A percentile compares a stretch with the other conserved stretches of the same genome.
phyloP scores from a whole-genome alignment of 2,113 vertebrate genomes.

The Trematocara unimaculatum region DNA sequence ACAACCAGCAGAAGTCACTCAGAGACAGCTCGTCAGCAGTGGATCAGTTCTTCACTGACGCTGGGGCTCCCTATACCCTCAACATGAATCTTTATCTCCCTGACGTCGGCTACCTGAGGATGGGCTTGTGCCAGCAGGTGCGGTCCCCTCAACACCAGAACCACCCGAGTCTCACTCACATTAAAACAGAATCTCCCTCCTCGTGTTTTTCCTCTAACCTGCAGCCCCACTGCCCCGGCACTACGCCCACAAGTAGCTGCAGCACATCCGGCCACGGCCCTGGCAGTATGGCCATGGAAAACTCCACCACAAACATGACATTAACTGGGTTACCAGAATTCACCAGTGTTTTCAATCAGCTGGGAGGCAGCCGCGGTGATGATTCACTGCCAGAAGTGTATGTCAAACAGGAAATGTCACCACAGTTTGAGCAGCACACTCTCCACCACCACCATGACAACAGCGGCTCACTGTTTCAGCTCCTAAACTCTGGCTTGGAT shows the following conservation, averaged over 20 bases:
- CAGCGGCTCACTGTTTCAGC: slow-evolving; percentile 89
- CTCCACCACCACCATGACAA: slow-evolving; percentile 46
- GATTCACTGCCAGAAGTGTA: slow-evolving; percentile 75
- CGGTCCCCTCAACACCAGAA: slow-evolving; percentile 65
- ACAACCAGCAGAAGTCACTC: slow-evolving; percentile 75
- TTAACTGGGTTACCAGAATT: slow-evolving; percentile 88
- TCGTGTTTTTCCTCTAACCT: slow-evolving; percentile 79
- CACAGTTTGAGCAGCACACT: slow-evolving; percentile 48
- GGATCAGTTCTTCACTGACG: slow-evolving; percentile 90
- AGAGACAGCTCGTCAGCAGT: slow-evolving; percentile 81
- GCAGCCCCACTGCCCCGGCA: slow-evolving; percentile 78
- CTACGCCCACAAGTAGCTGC: slow-evolving; percentile 37
- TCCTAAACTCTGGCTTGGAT: slow-evolving; percentile 89
- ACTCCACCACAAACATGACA: slow-evolving; percentile 48
- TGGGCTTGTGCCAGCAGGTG: slow-evolving; percentile 84
- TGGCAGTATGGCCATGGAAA: slow-evolving; percentile 53
- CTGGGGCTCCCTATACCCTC: slow-evolving; percentile 87
- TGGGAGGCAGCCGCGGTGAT: slow-evolving; percentile 13
- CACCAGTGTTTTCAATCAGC: slow-evolving; percentile 91
- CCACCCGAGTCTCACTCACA: slow-evolving; percentile 72
- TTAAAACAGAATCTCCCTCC: slow-evolving; percentile 85
- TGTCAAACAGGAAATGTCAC: slow-evolving; percentile 93
- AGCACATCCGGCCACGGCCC: slow-evolving; percentile 31
- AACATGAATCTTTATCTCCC: slow-evolving; percentile 98
- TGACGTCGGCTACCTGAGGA: slow-evolving; percentile 88